Evolutionary conservation across 2,888 invertebrate species (phyloP), one percentile per base, ranked within the genome.

Genomic region (Machimus rusticus): DNA sequence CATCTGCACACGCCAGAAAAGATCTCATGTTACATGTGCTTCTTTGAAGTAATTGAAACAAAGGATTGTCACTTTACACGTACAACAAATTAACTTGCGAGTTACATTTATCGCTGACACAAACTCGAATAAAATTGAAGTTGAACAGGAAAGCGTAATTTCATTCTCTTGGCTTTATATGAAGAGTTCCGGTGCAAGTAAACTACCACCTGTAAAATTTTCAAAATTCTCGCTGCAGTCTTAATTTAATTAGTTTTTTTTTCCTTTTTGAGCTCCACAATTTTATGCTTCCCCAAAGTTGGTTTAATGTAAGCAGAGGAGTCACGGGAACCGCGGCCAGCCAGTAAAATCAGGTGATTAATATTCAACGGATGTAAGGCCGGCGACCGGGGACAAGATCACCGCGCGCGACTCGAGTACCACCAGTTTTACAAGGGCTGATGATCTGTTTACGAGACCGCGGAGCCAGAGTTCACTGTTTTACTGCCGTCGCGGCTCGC

Each of bases 361-460:
- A 79, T 79, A 79, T 79, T 46, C 79, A 51, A 46, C 79, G 79
- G 79, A 79, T 79, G 79, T 79, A 28, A 79, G 28, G 46, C 79
- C 51, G 79, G 28, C 23, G 28, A 79, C 39, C 79, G 31, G 31
- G 79, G 46, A 46, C 79, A 79, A 79, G 78, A 46, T 79, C 79
- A 6, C 9, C 28, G 23, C 51, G 46, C 28, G 43, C 79, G 55
- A 31, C 28, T 51, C 28, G 79, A 16, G 5, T 28, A 79, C 14
- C 55, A 51, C 8, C 79, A 55, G 51, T 14, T 51, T 31, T 51
- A 79, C 79, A 79, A 79, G 79, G 23, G 28, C 51, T 51, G 46
- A 51, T 46, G 79, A 79, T 79, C 79, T 79, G 46, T 79, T 79
- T 79, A 79, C 79, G 79, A 79, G 51, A 79, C 31, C 51, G 14